Evolutionary conservation across 2,888 invertebrate species (phyloP), one percentile per base, ranked within the genome.

Genomic region (Camponotus fellah): DNA sequence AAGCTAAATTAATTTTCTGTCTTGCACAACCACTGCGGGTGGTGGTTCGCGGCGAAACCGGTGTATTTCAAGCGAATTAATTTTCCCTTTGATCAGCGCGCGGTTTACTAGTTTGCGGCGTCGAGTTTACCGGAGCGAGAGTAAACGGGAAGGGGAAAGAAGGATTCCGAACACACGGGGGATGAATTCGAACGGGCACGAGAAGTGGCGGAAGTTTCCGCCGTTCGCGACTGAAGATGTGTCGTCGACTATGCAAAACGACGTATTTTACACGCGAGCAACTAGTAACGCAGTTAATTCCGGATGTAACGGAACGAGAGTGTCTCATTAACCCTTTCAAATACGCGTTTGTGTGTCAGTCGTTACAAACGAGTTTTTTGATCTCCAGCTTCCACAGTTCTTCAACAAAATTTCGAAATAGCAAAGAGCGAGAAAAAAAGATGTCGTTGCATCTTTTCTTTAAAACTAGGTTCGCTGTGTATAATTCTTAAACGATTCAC

Each of bases 81-180:
- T 84, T 82, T 64, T 84, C 84, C 82, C 84, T 84, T 84, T 84
- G 84, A 84, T 84, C 84, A 83, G 56, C 46, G 60, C 79, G 32
- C 74, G 60, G 79, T 80, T 80, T 72, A 80, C 79, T 74, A 80
- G 79, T 82, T 68, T 66, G 80, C 26, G 77, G 74, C 40, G 34
- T 43, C 77, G 53, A 34, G 62, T 58, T 66, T 66, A 64, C 58
- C 53, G 53, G 53, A 53, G n/a, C 8, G n/a, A 37, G 76, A 12
- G 43, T 8, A 21, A 34, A 21, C 32, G 14, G 12, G 53, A 12
- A 21, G 9, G 43, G 26, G 9, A 10, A 34, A 8, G 43, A 32
- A 56, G 37, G 74, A 43, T 66, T 49, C 58, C 75, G 49, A 64
- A n/a, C 53, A 43, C 32, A 43, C 14, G 17, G 66, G 32, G 21